Percentiles rank a stretch among this genome's conserved stretches.
These are phyloP conservation scores for Hycleus phaleratus DNA, from an alignment of 1,140 invertebrate species.

Conservation along the genomic window DNA sequence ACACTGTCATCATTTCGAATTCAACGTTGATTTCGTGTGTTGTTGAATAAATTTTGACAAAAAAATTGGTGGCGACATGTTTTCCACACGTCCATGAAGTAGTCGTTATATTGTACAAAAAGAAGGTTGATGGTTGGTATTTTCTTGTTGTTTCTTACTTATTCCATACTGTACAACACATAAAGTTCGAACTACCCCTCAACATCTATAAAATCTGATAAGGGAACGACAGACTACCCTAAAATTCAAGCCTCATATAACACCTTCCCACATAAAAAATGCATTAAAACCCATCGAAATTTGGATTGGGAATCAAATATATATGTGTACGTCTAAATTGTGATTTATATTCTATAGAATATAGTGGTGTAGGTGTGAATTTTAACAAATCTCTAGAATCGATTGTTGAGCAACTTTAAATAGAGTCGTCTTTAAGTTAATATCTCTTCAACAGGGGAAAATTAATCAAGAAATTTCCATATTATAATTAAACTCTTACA, in stretches of 20 bases:
- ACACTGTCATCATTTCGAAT: too few species aligned
- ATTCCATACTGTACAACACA: background rate
- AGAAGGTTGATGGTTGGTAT: background rate
- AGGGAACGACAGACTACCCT: constrained; percentile 14
- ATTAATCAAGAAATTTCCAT: too few species aligned
- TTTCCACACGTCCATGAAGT: too few species aligned
- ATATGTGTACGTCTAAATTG: background rate
- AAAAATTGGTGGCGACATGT: too few species aligned
- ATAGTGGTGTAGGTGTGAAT: background rate
- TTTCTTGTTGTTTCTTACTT: constrained; percentile 6
- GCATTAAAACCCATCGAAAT: constrained; percentile 10
- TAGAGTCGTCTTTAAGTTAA: too few species aligned
- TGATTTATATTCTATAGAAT: background rate
- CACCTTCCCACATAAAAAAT: constrained; percentile 16
- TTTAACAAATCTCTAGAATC: background rate
- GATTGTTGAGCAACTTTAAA: too few species aligned
- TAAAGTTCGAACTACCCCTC: constrained; percentile 10
- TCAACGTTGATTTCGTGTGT: too few species aligned
- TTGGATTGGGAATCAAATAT: constrained; percentile 3
- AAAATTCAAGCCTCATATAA: constrained; percentile 16
- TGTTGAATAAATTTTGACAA: too few species aligned
- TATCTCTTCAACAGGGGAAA: too few species aligned
- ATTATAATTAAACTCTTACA: too few species aligned
- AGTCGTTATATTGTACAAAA: too few species aligned
- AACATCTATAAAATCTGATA: constrained; percentile 16